phyloP scores from a whole-genome alignment of 1,140 invertebrate genomes.

The Tetranychus cinnabarinus region DNA sequence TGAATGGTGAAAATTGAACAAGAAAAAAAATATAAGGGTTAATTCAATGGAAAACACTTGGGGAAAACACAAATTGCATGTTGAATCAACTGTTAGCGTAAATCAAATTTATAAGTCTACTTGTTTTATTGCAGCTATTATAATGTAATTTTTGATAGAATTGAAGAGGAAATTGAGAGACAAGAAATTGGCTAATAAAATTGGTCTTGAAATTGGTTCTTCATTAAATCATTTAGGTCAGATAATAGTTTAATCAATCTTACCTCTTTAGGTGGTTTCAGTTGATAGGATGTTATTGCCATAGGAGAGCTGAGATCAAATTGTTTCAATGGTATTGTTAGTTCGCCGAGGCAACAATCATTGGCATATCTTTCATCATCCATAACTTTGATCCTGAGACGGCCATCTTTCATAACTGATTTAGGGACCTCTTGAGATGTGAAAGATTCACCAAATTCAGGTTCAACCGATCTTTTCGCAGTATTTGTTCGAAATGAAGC shows the following conservation, averaged over 20 bases:
- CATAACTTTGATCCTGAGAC: conserved; percentile 11
- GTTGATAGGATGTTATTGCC: neutral
- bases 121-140: neutral
- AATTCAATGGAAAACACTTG: neutral
- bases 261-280: neutral
- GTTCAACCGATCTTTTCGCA: conserved; percentile 11
- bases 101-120: conserved; percentile 7
- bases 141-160: neutral
- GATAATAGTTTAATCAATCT: neutral
- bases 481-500: conserved; percentile 11
- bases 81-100: neutral
- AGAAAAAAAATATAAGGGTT: neutral
- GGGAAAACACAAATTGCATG: too few species aligned
- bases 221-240: neutral
- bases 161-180: too few species aligned
- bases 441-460: conserved; percentile 14
- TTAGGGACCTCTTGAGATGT: conserved; percentile 10
- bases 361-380: conserved; percentile 17
- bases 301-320: neutral
- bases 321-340: conserved; percentile 10
- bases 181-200: neutral
- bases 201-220: neutral
- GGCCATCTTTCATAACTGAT: conserved; percentile 12
- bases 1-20: too few species aligned
- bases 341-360: conserved; percentile 15